Evolutionary conservation across 2,113 vertebrate genomes (phyloP).

Genomic region (Gasterosteus aculeatus): DNA sequence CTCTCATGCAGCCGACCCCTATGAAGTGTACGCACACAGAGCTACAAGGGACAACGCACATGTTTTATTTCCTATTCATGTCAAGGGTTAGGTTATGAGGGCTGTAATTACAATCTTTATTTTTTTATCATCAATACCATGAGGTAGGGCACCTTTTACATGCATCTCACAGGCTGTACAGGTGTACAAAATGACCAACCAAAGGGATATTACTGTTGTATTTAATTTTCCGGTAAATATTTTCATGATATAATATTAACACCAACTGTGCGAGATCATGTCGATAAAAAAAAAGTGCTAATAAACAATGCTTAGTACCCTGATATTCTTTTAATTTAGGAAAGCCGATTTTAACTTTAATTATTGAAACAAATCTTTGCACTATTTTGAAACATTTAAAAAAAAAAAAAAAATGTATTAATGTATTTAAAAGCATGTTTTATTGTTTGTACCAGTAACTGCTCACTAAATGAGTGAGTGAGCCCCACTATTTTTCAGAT

Average conservation of each 20-base stretch:
- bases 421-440: conserved; percentile 6
- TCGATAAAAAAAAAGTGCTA: too few species aligned
- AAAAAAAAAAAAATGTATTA: background rate
- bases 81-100: background rate
- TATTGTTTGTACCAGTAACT: background rate
- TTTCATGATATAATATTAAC: background rate
- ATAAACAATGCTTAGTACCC: background rate
- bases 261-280: background rate
- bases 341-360: too few species aligned
- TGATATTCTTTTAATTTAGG: background rate
- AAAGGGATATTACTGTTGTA: background rate
- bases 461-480: conserved; percentile 17
- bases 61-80: background rate
- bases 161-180: background rate
- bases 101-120: background rate
- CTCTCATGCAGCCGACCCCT: conserved; percentile 5
- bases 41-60: background rate
- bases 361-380: too few species aligned
- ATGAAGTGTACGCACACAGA: conserved; percentile 1
- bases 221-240: background rate
- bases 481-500: conserved; percentile 36
- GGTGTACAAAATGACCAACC: background rate
- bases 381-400: background rate
- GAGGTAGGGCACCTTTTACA: background rate
- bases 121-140: background rate